Conservation (phyloP, 2,888 invertebrate genomes). For the Melipona beecheii region DNA sequence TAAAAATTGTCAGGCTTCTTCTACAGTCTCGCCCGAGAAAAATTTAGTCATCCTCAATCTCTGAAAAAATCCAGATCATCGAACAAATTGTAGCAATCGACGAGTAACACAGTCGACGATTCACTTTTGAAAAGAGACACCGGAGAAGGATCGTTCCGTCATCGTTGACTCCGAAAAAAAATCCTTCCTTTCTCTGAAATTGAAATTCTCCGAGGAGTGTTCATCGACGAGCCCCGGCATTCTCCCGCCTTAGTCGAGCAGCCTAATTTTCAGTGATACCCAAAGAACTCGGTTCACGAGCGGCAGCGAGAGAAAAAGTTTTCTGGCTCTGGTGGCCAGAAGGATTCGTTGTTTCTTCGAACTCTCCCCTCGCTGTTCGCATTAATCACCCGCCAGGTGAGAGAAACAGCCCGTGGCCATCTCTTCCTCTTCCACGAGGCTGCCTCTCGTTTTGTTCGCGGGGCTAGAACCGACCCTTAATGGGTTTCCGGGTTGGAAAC, state of each 20-base stretch:
- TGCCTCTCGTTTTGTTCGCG: conserved; percentile 60
- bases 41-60: no score
- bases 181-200: no score
- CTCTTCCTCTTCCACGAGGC: conserved; percentile 8
- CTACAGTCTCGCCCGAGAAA: background rate
- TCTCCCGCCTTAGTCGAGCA: conserved; percentile 7
- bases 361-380: conserved; percentile 51
- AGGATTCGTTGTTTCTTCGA: conserved; percentile 64
- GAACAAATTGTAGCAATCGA: no score
- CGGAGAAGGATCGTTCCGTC: no score
- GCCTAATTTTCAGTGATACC: conserved; percentile 37
- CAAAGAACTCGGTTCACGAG: conserved; percentile 9
- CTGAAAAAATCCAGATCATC: background rate
- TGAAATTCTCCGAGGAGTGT: no score
- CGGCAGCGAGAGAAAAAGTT: conserved; percentile 17
- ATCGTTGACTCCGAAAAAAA: no score
- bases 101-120: no score
- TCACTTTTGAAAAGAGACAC: no score
- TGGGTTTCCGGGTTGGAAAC: conserved; percentile 65
- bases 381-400: conserved; percentile 61
- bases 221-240: no score
- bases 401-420: conserved; percentile 24
- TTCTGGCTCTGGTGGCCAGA: conserved; percentile 10
- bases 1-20: background rate
- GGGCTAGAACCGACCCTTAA: conserved; percentile 66